These are phyloP conservation scores for Ectobius pallidus DNA, from an alignment of 2,888 invertebrate genomes.

Conservation along the genomic window DNA sequence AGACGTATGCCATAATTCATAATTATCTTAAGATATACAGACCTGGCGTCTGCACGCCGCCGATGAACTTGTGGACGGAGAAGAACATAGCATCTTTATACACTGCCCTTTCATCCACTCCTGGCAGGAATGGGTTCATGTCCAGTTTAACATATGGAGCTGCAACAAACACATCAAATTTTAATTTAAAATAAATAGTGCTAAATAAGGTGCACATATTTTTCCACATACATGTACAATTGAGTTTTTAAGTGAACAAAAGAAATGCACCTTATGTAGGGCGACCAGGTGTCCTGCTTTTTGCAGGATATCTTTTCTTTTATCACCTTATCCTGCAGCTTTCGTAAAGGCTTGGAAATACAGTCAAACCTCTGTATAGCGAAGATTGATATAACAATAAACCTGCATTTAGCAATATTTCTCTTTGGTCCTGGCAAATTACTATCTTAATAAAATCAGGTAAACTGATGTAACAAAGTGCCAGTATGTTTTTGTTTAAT, in stretches of 20 bases:
- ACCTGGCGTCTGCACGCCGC: conserved; percentile 86
- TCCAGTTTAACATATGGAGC: conserved; percentile 78
- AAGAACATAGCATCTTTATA: conserved; percentile 90
- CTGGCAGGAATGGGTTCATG: conserved; percentile 80
- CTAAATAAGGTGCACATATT: too few relatives aligned
- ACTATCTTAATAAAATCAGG: too few relatives aligned
- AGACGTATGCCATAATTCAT: too few relatives aligned
- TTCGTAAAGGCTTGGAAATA: too few relatives aligned
- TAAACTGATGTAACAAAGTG: too few relatives aligned
- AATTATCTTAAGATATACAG: conserved; percentile 41
- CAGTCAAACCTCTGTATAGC: too few relatives aligned
- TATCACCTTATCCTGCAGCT: neutral
- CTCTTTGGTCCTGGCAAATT: too few relatives aligned
- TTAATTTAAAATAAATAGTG: too few relatives aligned
- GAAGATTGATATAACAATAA: too few relatives aligned
- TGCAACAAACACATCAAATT: conserved; percentile 44
- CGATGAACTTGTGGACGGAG: conserved; percentile 89
- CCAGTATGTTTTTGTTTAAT: too few relatives aligned
- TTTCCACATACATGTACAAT: neutral
- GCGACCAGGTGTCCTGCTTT: too few relatives aligned
- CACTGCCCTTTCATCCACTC: conserved; percentile 70
- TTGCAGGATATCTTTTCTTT: neutral
- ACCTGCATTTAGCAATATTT: too few relatives aligned
- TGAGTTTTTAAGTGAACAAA: neutral
- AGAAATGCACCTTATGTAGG: neutral